phyloP scores from a whole-genome alignment of 2,113 vertebrate species.

The Equus przewalskii region DNA sequence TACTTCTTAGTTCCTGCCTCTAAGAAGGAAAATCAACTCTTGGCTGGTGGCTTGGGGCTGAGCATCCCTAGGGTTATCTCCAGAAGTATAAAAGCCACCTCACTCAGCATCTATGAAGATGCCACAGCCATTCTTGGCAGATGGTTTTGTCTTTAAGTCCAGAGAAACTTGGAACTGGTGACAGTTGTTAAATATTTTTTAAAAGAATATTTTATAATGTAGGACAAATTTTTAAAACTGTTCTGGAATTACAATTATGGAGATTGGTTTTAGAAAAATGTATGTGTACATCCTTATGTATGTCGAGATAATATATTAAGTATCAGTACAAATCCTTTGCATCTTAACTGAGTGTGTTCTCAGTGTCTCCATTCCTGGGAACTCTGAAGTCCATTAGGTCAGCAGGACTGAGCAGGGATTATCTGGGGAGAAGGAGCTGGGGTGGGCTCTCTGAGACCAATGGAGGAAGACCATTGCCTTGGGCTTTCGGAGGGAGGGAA shows the following conservation, averaged over 20 bases:
- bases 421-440: background rate
- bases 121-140: background rate
- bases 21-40: background rate
- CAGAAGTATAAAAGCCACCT: background rate
- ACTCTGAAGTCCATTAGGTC: background rate
- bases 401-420: background rate
- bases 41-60: background rate
- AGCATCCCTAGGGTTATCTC: background rate
- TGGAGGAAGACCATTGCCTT: too few relatives aligned
- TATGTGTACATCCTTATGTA: background rate
- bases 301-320: background rate
- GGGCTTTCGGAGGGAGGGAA: background rate
- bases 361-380: background rate
- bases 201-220: background rate
- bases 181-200: background rate
- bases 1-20: background rate
- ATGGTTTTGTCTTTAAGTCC: background rate
- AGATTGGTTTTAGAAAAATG: background rate
- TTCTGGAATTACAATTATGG: background rate
- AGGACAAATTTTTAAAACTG: background rate
- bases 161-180: background rate
- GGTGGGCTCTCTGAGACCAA: background rate
- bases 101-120: background rate
- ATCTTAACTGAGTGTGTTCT: background rate
- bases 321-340: background rate